Percentiles rank a stretch among this genome's conserved stretches.
Conservation (phyloP, 2,888 invertebrate genomes). For the Hirtodrosophila histrioides region DNA sequence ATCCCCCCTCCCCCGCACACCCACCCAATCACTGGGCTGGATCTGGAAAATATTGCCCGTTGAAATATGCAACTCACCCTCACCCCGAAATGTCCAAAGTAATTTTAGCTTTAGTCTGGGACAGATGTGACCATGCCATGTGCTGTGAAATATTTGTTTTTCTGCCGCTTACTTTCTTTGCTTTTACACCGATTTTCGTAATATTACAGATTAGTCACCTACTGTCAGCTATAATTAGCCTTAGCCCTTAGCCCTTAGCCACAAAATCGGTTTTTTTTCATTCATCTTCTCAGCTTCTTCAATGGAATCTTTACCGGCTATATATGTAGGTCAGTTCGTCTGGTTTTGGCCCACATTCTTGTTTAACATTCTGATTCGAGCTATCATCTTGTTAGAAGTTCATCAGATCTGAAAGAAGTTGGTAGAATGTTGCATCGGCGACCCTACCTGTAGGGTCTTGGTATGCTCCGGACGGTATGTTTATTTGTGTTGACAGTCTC, state of each 20-base stretch:
- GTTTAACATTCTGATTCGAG: too few species aligned
- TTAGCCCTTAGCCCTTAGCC: constrained; percentile 23
- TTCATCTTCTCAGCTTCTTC: too few species aligned
- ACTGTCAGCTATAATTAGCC: constrained; percentile 47
- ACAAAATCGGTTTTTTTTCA: constrained; percentile 15
- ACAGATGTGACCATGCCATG: constrained; percentile 74
- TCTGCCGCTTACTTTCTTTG: constrained; percentile 24
- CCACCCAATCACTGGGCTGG: constrained; percentile 15
- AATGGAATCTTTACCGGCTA: neutral
- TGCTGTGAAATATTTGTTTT: constrained; percentile 62
- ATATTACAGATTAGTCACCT: constrained; percentile 50
- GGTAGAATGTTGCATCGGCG: too few species aligned
- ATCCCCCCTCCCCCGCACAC: neutral
- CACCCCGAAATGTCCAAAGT: constrained; percentile 29
- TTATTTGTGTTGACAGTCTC: too few species aligned
- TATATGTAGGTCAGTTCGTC: constrained; percentile 13
- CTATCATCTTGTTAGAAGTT: too few species aligned
- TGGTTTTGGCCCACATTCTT: neutral
- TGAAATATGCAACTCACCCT: constrained; percentile 71
- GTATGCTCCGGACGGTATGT: too few species aligned
- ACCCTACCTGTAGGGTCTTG: too few species aligned
- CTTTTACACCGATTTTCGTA: constrained; percentile 30
- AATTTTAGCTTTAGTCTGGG: constrained; percentile 58
- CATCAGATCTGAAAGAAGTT: too few species aligned
- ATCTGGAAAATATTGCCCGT: constrained; percentile 40